These are phyloP conservation scores for Galaxea fascicularis DNA, from an alignment of 92 coral and sea anemone species.

Conservation along the genomic window DNA sequence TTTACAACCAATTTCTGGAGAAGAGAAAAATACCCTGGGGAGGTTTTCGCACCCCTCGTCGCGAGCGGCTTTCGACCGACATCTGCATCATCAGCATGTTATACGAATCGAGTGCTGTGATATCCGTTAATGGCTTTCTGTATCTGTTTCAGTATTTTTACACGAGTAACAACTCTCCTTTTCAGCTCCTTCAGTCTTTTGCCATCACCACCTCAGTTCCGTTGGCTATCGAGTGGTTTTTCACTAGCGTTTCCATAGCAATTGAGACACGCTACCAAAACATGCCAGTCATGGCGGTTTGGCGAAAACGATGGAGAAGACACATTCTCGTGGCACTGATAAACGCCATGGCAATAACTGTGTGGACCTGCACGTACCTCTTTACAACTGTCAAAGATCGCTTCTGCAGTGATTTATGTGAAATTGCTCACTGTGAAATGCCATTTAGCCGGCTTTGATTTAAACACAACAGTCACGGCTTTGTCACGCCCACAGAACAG, in stretches of 20 bases:
- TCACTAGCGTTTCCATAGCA: conserved; percentile 23
- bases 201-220: conserved; percentile 1
- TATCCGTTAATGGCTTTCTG: conserved; percentile 30
- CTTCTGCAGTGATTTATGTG: background rate
- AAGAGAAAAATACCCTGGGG: conserved; percentile 28
- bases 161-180: conserved; percentile 1
- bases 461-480: background rate
- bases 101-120: conserved; percentile 19
- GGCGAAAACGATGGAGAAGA: conserved; percentile 14
- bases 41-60: conserved; percentile 46
- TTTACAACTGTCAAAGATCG: background rate
- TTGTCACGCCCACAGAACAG: background rate
- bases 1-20: conserved; percentile 1
- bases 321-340: conserved; percentile 32
- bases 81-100: conserved; percentile 35
- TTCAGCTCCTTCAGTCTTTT: conserved; percentile 6
- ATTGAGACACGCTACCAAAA: conserved; percentile 47
- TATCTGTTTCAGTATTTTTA: conserved; percentile 25
- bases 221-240: conserved; percentile 36
- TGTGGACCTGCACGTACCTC: background rate
- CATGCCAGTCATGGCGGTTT: conserved; percentile 30
- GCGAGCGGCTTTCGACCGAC: conserved; percentile 36
- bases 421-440: conserved; percentile 5
- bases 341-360: background rate
- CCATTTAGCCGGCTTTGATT: background rate